phyloP scores from a whole-genome alignment of 2,113 vertebrate species.

The crab-eating macaque (Macaca fascicularis) region DNA sequence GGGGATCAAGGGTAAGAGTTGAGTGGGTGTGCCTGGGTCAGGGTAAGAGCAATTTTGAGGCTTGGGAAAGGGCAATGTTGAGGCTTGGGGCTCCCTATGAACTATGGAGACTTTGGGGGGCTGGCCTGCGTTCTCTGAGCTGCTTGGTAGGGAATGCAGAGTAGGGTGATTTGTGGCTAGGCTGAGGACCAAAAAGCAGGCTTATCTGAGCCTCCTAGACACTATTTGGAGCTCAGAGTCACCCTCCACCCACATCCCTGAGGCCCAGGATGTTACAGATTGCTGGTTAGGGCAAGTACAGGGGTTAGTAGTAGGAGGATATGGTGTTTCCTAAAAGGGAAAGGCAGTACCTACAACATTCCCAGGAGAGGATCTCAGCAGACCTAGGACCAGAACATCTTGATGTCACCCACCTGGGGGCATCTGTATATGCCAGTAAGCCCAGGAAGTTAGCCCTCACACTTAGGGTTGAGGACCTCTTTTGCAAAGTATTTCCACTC shows the following conservation, averaged over 20 bases:
- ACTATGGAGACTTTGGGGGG: background rate
- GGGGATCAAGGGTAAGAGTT: background rate
- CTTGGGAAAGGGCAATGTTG: background rate
- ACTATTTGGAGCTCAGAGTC: background rate
- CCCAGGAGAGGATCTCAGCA: background rate
- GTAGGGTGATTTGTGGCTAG: background rate
- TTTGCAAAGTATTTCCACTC: background rate
- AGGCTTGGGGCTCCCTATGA: background rate
- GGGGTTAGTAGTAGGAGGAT: background rate
- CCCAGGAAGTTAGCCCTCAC: background rate
- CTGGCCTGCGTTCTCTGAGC: background rate
- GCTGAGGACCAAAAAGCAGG: background rate
- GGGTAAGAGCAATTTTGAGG: background rate
- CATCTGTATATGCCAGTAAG: background rate
- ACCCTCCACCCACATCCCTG: background rate
- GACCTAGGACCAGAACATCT: background rate
- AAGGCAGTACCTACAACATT: background rate
- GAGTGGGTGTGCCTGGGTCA: background rate
- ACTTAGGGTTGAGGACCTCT: background rate
- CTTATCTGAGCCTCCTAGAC: background rate
- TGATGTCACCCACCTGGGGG: background rate
- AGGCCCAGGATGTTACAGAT: background rate
- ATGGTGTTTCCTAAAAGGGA: background rate
- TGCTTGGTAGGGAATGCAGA: background rate
- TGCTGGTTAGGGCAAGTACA: background rate